Evolutionary conservation across 2,797 vertebrate genomes (phyloP).

Genomic region (Schizopygopsis malacanthus): DNA sequence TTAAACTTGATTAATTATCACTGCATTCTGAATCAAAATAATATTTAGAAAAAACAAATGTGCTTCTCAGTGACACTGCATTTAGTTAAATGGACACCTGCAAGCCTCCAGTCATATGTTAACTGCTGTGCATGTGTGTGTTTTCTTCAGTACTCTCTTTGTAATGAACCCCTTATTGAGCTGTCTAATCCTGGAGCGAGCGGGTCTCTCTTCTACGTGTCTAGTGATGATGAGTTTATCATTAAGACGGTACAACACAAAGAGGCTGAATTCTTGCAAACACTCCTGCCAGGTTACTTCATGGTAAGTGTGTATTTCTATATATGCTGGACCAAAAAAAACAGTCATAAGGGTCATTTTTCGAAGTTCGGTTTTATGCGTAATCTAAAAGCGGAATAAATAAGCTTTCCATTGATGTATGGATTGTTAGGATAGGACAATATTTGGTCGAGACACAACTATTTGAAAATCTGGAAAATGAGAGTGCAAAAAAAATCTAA

Average conservation of each 20-base stretch:
- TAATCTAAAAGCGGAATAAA: too few relatives aligned
- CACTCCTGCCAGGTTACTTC: constrained; percentile 95
- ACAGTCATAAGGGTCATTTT: too few relatives aligned
- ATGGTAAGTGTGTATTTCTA: constrained; percentile 82
- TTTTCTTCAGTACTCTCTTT: constrained; percentile 88
- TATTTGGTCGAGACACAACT: too few relatives aligned
- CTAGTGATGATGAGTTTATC: constrained; percentile 94
- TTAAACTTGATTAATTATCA: background rate
- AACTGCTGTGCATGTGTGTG: constrained; percentile 28
- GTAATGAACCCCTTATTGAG: constrained; percentile 89
- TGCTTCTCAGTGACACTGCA: background rate
- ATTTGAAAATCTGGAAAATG: too few relatives aligned
- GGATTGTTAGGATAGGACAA: too few relatives aligned
- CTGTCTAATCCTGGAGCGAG: constrained; percentile 93
- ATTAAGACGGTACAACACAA: constrained; percentile 98
- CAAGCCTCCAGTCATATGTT: background rate
- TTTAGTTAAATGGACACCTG: background rate
- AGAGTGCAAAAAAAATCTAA: too few relatives aligned
- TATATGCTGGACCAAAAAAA: background rate
- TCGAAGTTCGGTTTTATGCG: too few relatives aligned
- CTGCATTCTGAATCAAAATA: background rate
- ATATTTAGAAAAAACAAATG: background rate
- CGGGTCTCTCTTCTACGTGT: constrained; percentile 95
- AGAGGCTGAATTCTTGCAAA: constrained; percentile 96
- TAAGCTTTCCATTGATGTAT: too few relatives aligned